phyloP scores from a whole-genome alignment of 2,888 invertebrate species.

The Mactromeris polynyma region DNA sequence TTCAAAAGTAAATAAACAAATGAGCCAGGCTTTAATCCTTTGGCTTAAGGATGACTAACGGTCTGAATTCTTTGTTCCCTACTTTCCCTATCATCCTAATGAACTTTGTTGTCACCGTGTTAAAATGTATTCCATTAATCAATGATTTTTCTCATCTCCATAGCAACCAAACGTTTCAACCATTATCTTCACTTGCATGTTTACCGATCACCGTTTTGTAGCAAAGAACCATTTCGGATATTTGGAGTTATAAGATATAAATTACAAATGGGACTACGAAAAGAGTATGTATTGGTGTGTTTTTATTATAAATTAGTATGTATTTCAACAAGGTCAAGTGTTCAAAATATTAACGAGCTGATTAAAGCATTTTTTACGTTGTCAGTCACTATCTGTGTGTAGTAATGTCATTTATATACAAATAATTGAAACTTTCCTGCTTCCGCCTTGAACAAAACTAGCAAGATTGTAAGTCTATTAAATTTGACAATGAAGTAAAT shows the following conservation, averaged over 20 bases:
- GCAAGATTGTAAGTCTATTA: too few species aligned
- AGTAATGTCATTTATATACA: background rate
- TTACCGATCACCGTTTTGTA: background rate
- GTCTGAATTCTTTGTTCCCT: background rate
- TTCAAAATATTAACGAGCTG: background rate
- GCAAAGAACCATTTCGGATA: background rate
- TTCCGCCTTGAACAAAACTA: too few species aligned
- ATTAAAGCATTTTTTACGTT: background rate
- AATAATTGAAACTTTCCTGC: background rate
- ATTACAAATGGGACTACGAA: constrained; percentile 30
- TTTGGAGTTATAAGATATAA: background rate
- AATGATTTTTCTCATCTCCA: background rate
- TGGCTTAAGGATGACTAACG: background rate
- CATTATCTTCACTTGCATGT: background rate
- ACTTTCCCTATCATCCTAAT: background rate
- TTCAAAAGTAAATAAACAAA: constrained; percentile 2
- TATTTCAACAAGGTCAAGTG: background rate
- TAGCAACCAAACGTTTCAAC: background rate
- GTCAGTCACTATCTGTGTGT: too few species aligned
- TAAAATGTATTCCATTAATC: background rate
- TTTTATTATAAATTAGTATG: background rate
- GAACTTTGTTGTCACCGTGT: background rate
- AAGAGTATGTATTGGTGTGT: constrained; percentile 36
- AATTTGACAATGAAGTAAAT: too few species aligned
- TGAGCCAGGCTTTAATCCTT: background rate